Conservation (phyloP, 2,888 invertebrate genomes). For the Trichogramma evanescens region DNA sequence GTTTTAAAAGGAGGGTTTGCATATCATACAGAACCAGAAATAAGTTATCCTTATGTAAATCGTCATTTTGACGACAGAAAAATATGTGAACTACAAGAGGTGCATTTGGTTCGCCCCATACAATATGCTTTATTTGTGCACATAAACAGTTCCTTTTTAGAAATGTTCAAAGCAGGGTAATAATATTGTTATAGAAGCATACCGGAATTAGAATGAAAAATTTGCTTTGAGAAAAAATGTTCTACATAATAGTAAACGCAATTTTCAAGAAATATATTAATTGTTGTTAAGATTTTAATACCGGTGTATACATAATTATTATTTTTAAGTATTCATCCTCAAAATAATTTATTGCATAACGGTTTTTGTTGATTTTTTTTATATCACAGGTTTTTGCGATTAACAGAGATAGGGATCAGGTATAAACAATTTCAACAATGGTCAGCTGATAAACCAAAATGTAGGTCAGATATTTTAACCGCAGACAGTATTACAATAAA, state of each 20-base stretch:
- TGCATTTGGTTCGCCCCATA: constrained; percentile 29
- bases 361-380: neutral
- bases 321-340: too few relatives aligned
- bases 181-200: too few relatives aligned
- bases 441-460: constrained; percentile 35
- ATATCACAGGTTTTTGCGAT: constrained; percentile 28
- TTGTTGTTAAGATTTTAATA: too few relatives aligned
- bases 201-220: neutral
- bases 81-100: constrained; percentile 38
- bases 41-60: constrained; percentile 36
- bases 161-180: constrained; percentile 37
- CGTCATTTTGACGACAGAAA: constrained; percentile 32
- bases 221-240: too few relatives aligned
- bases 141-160: constrained; percentile 36
- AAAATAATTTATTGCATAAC: too few relatives aligned
- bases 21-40: constrained; percentile 38
- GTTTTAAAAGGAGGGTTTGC: constrained; percentile 35
- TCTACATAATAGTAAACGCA: too few relatives aligned
- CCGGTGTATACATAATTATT: too few relatives aligned
- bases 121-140: constrained; percentile 23
- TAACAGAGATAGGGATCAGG: constrained; percentile 33
- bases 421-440: constrained; percentile 33
- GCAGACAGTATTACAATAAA: constrained; percentile 36
- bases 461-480: constrained; percentile 29
- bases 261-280: neutral